Base-by-base conservation (phyloP, 1,140 invertebrate species). In the Drosophila virilis region DNA sequence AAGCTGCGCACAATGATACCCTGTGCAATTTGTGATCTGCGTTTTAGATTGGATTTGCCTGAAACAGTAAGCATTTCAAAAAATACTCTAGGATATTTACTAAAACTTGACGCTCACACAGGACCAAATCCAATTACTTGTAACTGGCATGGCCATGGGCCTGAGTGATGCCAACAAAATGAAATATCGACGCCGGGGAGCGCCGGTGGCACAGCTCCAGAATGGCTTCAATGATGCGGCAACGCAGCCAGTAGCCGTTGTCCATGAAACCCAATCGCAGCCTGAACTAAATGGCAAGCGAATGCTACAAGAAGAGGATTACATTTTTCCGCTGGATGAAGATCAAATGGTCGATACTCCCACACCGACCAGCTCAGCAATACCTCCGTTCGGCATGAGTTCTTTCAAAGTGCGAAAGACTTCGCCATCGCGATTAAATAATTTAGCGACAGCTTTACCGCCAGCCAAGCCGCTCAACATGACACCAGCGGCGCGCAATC, bases 111-210 rank as follows among this genome's bases (percentile, higher is more conserved):
- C 33, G 3, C 10, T 1, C 0, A 8, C 40, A 6, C 17, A 95
- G 93, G 97, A 99, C 92, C 97, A 98, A 93, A 95, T 99, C 71
- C 98, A 98, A 92, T 93, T 99, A 43, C 95, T 96, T 92, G 95
- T 94, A 90, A 93, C 93, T 51, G 96, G 96, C 46, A 96, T 96
- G 95, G 95, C 95, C 12, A 92, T 96, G 48, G 95, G 95, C 1
- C 83, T 96, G n/a, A 94, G 93, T 8, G 95, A 96, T 80, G 93
- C 92, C 32, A 93, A 91, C 40, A 94, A 93, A 83, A 75, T 73
- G 69, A 72, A 93, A 88, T 78, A 93, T 52, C 92, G 92, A 40
- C 92, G 92, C 52, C 93, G 76, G 10, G 74, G n/a, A 6, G 54
- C 51, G 3, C 28, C 62, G 1, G 32, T 71, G 52, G 12, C 42